Conservation (phyloP, 2,888 invertebrate genomes). For the Apodemia mormo region DNA sequence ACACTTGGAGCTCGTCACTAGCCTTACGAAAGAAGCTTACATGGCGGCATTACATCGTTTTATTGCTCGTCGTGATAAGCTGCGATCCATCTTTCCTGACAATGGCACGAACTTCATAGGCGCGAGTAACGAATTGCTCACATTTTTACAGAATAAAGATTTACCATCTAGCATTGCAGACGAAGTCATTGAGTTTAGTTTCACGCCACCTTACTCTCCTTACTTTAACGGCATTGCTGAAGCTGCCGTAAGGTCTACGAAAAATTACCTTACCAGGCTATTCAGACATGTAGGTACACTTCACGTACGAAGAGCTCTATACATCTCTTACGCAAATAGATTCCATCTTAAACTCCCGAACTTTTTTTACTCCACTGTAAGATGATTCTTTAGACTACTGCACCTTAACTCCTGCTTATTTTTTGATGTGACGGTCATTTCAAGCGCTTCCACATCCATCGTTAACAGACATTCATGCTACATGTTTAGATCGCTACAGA, state of each 20-base stretch:
- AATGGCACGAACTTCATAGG: conserved; percentile 24
- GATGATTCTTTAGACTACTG: conserved; percentile 30
- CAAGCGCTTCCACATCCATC: conserved; percentile 22
- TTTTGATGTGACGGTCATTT: conserved; percentile 33
- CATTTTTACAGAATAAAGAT: background rate
- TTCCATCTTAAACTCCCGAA: conserved; percentile 29
- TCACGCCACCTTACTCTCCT: conserved; percentile 30
- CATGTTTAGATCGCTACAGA: too few species aligned
- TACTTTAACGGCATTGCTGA: conserved; percentile 30
- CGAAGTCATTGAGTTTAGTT: conserved; percentile 29
- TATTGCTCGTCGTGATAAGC: conserved; percentile 21
- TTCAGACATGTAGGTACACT: conserved; percentile 25
- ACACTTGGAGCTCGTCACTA: conserved; percentile 8
- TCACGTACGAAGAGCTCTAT: conserved; percentile 33
- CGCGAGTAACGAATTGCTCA: conserved; percentile 21
- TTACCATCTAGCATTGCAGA: background rate
- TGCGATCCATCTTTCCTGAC: conserved; percentile 20
- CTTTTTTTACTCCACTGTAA: conserved; percentile 13
- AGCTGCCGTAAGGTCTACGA: conserved; percentile 13
- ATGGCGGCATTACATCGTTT: conserved; percentile 26
- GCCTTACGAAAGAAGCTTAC: conserved; percentile 24
- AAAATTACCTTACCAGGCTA: conserved; percentile 29
- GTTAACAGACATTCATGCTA: background rate
- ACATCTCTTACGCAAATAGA: conserved; percentile 33
- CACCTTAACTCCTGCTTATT: conserved; percentile 32